Percentiles rank a stretch among this genome's conserved stretches.
Conservation (phyloP, 2,888 invertebrate genomes). For the Gortyna flavago region DNA sequence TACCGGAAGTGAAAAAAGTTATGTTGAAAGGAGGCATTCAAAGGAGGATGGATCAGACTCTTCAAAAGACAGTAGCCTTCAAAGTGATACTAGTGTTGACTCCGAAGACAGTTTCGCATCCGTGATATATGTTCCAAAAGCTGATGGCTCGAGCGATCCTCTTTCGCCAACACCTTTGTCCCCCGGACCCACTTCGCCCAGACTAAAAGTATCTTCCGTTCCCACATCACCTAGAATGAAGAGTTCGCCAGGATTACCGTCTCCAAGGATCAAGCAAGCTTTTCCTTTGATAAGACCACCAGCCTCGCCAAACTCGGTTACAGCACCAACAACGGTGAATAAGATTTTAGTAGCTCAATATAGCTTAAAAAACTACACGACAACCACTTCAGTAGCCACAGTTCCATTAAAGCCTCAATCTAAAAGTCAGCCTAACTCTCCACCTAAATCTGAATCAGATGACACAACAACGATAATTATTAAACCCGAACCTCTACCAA, state of each 20-base stretch:
- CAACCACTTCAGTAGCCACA: conserved; percentile 75
- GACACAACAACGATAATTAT: conserved; percentile 78
- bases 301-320: conserved; percentile 90
- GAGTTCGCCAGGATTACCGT: conserved; percentile 92
- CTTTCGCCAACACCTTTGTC: conserved; percentile 91
- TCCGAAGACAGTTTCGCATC: conserved; percentile 98
- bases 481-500: conserved; percentile 76
- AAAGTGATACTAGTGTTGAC: conserved; percentile 98
- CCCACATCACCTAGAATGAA: conserved; percentile 94
- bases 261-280: conserved; percentile 92
- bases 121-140: conserved; percentile 97
- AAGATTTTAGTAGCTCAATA: conserved; percentile 91
- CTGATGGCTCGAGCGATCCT: conserved; percentile 91
- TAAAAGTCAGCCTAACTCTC: conserved; percentile 88
- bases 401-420: conserved; percentile 83
- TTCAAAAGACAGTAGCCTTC: conserved; percentile 96
- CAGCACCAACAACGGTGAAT: conserved; percentile 87
- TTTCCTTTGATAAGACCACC: conserved; percentile 91
- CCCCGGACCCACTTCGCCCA: conserved; percentile 91
- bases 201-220: conserved; percentile 92
- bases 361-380: conserved; percentile 88
- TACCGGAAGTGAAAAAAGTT: conserved; percentile 83
- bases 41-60: conserved; percentile 97
- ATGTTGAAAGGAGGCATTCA: conserved; percentile 93
- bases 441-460: conserved; percentile 86